phyloP scores from a whole-genome alignment of 1,140 invertebrate species.

The Cylas formicarius region DNA sequence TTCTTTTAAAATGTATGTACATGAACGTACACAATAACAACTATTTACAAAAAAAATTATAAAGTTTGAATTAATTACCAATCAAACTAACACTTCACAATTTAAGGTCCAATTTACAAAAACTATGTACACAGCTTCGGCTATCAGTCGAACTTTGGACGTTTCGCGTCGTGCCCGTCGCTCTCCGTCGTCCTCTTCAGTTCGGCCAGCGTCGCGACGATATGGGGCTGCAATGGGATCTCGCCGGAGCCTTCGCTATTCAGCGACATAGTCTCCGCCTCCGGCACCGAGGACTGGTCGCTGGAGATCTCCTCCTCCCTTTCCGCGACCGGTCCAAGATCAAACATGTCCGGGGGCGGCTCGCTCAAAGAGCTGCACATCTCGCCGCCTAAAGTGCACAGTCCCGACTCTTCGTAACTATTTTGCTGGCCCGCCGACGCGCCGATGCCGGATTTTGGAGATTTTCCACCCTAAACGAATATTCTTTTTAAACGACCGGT shows the following conservation, averaged over 20 bases:
- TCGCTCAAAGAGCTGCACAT: conserved; percentile 41
- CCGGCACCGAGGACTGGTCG: conserved; percentile 20
- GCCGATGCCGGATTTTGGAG: too few relatives aligned
- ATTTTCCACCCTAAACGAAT: too few relatives aligned
- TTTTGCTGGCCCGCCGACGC: too few relatives aligned
- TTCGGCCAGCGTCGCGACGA: conserved; percentile 25
- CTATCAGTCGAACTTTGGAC: conserved; percentile 25
- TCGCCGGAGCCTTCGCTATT: conserved; percentile 33
- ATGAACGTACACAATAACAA: conserved; percentile 27
- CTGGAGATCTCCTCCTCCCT: conserved; percentile 23
- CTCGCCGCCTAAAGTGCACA: conserved; percentile 33
- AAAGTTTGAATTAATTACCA: conserved; percentile 8
- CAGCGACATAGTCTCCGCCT: conserved; percentile 21
- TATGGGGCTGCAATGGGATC: conserved; percentile 35
- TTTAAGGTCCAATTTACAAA: conserved; percentile 7
- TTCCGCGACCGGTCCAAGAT: conserved; percentile 22
- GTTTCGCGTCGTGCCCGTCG: conserved; percentile 16
- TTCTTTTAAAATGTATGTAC: conserved; percentile 25
- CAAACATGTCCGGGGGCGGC: conserved; percentile 41
- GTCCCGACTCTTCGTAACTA: too few relatives aligned
- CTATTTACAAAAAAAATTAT: conserved; percentile 24
- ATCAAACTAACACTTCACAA: conserved; percentile 4
- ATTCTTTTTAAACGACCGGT: too few relatives aligned
- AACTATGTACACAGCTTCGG: conserved; percentile 4
- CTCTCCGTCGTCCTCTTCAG: conserved; percentile 11